phyloP scores from a whole-genome alignment of 2,797 vertebrate genomes.

The Malurus leucopterus region DNA sequence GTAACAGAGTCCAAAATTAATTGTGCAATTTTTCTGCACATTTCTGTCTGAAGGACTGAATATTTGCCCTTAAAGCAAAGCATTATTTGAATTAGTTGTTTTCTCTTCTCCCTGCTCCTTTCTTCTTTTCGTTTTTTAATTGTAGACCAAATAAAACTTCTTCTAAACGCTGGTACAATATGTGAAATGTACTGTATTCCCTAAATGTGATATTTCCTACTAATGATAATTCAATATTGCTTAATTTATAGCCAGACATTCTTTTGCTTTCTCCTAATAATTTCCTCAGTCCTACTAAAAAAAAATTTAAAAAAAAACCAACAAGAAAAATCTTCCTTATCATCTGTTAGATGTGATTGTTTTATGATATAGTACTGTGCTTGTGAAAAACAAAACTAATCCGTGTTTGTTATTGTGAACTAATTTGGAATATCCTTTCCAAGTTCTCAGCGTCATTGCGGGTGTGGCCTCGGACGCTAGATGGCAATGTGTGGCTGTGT shows the following conservation, averaged over 20 bases:
- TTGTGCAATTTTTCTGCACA: neutral
- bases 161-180: neutral
- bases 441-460: neutral
- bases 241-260: neutral
- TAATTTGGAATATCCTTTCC: neutral
- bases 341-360: neutral
- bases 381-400: neutral
- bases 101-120: neutral
- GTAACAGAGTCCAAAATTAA: neutral
- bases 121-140: neutral
- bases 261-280: neutral
- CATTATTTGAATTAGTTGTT: neutral
- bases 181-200: neutral
- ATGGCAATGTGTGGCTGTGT: slow-evolving; percentile 43
- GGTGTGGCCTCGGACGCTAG: neutral
- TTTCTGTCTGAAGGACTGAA: neutral
- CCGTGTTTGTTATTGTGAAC: neutral
- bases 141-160: neutral
- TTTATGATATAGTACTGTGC: neutral
- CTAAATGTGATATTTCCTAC: neutral
- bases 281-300: neutral
- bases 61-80: neutral
- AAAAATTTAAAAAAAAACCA: neutral
- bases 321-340: neutral
- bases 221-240: neutral